These are phyloP conservation scores for Drepana arcuata DNA, from an alignment of 1,140 invertebrate genomes.

Conservation along the genomic window DNA sequence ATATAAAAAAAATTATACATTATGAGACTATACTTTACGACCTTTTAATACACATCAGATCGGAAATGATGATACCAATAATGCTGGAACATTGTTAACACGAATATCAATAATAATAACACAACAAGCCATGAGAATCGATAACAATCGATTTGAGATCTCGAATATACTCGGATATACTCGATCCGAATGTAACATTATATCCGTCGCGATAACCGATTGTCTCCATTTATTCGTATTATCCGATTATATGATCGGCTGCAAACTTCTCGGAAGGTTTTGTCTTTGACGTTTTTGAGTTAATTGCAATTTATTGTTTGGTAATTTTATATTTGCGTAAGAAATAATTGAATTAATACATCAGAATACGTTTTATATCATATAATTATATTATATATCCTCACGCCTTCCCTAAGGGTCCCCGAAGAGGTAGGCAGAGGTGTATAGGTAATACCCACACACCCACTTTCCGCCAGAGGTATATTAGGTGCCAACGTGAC, in stretches of 20 bases:
- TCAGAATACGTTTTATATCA: not conserved
- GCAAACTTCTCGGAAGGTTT: not conserved
- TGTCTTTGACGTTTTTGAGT: too few relatives aligned
- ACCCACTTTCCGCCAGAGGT: too few relatives aligned
- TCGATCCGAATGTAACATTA: slow-evolving; percentile 14
- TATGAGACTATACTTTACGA: too few relatives aligned
- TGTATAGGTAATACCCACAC: too few relatives aligned
- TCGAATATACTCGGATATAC: too few relatives aligned
- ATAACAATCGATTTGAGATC: slow-evolving; percentile 17
- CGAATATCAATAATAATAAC: slow-evolving; percentile 20
- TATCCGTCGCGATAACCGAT: slow-evolving; percentile 17
- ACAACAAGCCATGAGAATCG: slow-evolving; percentile 15
- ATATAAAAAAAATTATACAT: slow-evolving; percentile 8
- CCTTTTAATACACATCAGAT: slow-evolving; percentile 9
- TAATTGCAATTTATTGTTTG: too few relatives aligned
- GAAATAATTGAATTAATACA: not conserved
- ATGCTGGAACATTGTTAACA: slow-evolving; percentile 25
- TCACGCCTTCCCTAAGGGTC: too few relatives aligned
- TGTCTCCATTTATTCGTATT: slow-evolving; percentile 18
- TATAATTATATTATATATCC: not conserved
- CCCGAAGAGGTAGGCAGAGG: too few relatives aligned
- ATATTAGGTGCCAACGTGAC: too few relatives aligned
- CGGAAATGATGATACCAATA: slow-evolving; percentile 14
- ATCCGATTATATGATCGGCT: slow-evolving; percentile 14
- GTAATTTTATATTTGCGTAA: too few relatives aligned